These are phyloP conservation scores for Nymphalis c-album DNA, from an alignment of 2,888 invertebrate genomes.

Conservation along the genomic window DNA sequence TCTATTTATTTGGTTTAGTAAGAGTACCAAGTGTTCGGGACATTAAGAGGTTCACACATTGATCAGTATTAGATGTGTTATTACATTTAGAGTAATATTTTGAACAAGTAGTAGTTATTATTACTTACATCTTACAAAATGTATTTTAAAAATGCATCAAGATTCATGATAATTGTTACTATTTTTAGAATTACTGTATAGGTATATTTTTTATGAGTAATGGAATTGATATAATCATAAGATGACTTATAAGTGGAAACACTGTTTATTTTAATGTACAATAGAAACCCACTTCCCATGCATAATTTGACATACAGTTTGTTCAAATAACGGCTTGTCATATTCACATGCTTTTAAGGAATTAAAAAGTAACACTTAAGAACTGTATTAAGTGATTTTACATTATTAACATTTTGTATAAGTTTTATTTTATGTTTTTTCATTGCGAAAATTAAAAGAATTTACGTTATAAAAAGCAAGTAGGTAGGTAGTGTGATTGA, in stretches of 20 bases:
- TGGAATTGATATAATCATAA: conserved; percentile 24
- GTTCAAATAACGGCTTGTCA: background rate
- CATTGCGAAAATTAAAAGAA: conserved; percentile 4
- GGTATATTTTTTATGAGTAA: conserved; percentile 12
- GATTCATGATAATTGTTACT: background rate
- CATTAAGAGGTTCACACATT: conserved; percentile 44
- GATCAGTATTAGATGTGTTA: conserved; percentile 11
- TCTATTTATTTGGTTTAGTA: conserved; percentile 76
- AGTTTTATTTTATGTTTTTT: conserved; percentile 5
- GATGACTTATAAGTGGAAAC: conserved; percentile 42
- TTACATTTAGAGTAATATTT: background rate
- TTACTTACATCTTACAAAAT: background rate
- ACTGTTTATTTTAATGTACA: conserved; percentile 54
- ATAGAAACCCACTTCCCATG: conserved; percentile 74
- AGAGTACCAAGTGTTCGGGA: conserved; percentile 67
- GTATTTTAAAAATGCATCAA: background rate
- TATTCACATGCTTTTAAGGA: background rate
- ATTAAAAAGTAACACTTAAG: background rate
- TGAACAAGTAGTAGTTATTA: background rate
- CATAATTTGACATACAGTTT: conserved; percentile 74
- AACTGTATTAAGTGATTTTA: background rate
- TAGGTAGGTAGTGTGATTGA: conserved; percentile 51
- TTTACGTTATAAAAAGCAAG: conserved; percentile 23
- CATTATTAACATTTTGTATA: background rate
- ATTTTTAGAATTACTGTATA: background rate